Base-by-base conservation (phyloP, 2,888 invertebrate species). In the Drosophila kanekoi region DNA sequence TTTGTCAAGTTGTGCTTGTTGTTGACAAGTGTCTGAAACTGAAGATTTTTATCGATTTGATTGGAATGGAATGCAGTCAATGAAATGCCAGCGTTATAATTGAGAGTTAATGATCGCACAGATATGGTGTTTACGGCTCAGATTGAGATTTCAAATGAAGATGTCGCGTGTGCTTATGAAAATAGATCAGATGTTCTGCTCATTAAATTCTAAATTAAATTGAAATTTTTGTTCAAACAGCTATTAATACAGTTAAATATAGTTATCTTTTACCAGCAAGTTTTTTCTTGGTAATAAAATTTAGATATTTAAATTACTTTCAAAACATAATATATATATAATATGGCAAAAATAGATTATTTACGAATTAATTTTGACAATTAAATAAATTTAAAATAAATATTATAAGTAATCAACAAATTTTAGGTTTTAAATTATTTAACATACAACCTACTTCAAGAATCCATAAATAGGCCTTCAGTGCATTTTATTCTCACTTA, bases 31-130 rank as follows among this genome's bases (percentile, higher is more conserved):
- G 73, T 57, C 73, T 60, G 47, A 54, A 59, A 49, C 53, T 72
- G 16, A 13, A 52, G 72, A 64, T 74, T 76, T 47, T 60, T 54
- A 74, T 74, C 75, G 71, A 40, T 51, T 67, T 75, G 76, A 71
- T 62, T 76, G 59, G 28, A 59, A 67, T 40, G 77, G 72, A 72
- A 76, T 76, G 76, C 33, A 51, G 52, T 28, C 59, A 56, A 40
- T 49, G 41, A 56, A 60, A 70, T 73, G 35, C 65, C 65, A 70
- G 60, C 52, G 56, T 53, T 75, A 70, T 66, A 73, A 75, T 75
- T 75, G 71, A 60, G 57, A 49, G 65, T 57, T 75, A 59, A 74
- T 56, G 40, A 14, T 56, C 43, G 43, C 20, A n/a, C 64, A 52
- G 64, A 54, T 54, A 59, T 32, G 38, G 47, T 32, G 47, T 65